A percentile compares a stretch with the other conserved stretches of the same genome.
Evolutionary conservation across 2,797 vertebrate genomes (phyloP).

Genomic region (Thunnus albacares): DNA sequence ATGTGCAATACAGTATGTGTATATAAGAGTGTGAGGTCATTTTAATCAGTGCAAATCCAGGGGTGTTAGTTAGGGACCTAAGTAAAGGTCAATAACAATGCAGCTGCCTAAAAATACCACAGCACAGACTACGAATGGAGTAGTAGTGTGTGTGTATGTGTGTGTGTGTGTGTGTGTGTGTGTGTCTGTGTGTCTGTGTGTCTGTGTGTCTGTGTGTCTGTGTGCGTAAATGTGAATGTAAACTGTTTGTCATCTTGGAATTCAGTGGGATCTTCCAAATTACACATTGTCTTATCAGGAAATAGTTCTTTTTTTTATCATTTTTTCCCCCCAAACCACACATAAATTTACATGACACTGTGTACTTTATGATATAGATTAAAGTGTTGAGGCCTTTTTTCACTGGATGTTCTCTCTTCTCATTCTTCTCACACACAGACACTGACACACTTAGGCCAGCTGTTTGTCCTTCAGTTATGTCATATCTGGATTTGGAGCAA

Average conservation of each 20-base stretch:
- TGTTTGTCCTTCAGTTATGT: conserved; percentile 75
- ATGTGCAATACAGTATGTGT: not conserved
- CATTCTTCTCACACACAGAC: conserved; percentile 15
- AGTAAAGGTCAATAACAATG: conserved; percentile 68
- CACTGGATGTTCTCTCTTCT: not conserved
- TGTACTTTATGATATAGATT: not conserved
- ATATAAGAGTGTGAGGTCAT: conserved; percentile 46
- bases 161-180: not conserved
- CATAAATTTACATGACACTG: not conserved
- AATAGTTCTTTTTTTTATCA: not conserved
- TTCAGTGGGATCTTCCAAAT: not conserved
- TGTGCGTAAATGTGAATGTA: not conserved
- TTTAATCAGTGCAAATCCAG: conserved; percentile 61
- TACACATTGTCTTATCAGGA: not conserved
- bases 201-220: not conserved
- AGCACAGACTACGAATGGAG: conserved; percentile 12
- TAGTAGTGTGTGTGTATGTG: not conserved
- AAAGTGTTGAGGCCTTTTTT: not conserved
- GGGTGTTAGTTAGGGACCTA: conserved; percentile 56
- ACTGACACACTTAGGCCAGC: conserved; percentile 43
- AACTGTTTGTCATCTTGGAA: conserved; percentile 13
- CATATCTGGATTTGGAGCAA: conserved; percentile 66
- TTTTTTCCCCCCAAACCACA: not conserved
- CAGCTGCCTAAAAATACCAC: conserved; percentile 68
- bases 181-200: not conserved